These are phyloP conservation scores for Drosophila biarmipes DNA, from an alignment of 1,140 invertebrate genomes.

Conservation along the genomic window DNA sequence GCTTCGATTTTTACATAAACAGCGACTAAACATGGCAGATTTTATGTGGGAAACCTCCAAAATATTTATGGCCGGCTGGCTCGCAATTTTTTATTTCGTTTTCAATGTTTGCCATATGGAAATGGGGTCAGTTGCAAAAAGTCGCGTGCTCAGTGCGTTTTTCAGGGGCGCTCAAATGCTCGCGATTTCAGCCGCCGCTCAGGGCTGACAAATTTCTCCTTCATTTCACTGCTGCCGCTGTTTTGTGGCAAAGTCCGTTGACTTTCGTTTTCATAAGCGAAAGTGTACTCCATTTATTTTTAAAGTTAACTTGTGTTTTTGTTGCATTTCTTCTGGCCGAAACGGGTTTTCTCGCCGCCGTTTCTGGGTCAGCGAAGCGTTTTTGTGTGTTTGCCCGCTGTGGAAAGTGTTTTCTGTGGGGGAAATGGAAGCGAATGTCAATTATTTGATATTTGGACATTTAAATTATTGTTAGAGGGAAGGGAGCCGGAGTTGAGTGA, in stretches of 20 bases:
- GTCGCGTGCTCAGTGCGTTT: conserved; percentile 61
- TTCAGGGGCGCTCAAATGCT: conserved; percentile 59
- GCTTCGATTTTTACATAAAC: conserved; percentile 61
- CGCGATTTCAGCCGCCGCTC: conserved; percentile 32
- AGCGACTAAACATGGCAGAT: conserved; percentile 63
- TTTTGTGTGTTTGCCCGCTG: conserved; percentile 18
- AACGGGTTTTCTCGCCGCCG: conserved; percentile 48
- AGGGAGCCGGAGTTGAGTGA: conserved; percentile 57
- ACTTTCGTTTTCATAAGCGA: conserved; percentile 83
- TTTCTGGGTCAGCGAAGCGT: conserved; percentile 76
- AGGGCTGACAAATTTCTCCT: conserved; percentile 76
- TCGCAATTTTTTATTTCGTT: conserved; percentile 56
- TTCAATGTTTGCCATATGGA: conserved; percentile 71
- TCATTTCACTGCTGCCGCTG: conserved; percentile 62
- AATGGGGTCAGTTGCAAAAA: conserved; percentile 79
- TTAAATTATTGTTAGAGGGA: conserved; percentile 59
- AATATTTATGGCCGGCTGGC: conserved; percentile 71
- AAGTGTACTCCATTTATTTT: conserved; percentile 82
- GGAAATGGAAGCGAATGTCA: conserved; percentile 59
- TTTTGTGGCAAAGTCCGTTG: conserved; percentile 68
- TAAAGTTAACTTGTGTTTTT: conserved; percentile 60
- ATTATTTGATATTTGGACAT: conserved; percentile 75
- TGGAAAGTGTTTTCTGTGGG: conserved; percentile 65
- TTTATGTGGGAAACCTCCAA: conserved; percentile 75
- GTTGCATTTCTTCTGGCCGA: conserved; percentile 60